These are phyloP conservation scores for Mycetomoellerius zeteki DNA, from an alignment of 1,140 invertebrate genomes.

Conservation along the genomic window DNA sequence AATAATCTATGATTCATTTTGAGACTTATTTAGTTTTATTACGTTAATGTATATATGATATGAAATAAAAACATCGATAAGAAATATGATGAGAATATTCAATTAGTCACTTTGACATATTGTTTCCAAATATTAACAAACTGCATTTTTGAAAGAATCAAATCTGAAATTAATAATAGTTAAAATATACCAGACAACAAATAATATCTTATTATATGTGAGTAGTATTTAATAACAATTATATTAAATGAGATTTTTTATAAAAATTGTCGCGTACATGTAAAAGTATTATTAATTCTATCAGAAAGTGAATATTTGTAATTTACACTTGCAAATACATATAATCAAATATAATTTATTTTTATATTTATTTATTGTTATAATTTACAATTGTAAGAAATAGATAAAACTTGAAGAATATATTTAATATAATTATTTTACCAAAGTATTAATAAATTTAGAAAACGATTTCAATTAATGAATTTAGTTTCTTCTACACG, in stretches of 20 bases:
- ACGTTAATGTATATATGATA: conserved; percentile 3
- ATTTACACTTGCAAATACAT: background rate
- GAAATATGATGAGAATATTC: background rate
- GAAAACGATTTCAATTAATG: background rate
- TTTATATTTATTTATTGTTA: background rate
- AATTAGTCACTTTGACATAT: background rate
- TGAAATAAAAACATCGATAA: conserved; percentile 32
- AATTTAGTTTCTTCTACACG: background rate
- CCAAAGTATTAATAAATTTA: background rate
- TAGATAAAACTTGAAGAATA: background rate
- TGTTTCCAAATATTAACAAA: conserved; percentile 3
- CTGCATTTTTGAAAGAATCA: background rate
- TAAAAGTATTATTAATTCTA: background rate
- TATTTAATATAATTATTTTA: background rate
- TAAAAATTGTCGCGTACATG: background rate
- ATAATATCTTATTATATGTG: background rate
- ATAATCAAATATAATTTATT: background rate
- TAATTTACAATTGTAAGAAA: background rate
- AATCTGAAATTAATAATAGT: background rate
- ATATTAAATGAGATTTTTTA: background rate
- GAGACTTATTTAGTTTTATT: conserved; percentile 2
- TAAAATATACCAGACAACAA: background rate
- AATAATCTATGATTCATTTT: background rate
- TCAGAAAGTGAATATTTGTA: background rate
- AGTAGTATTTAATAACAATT: background rate